Base-by-base conservation (phyloP, 2,888 invertebrate genomes). In the Caenorhabditis virilis region DNA sequence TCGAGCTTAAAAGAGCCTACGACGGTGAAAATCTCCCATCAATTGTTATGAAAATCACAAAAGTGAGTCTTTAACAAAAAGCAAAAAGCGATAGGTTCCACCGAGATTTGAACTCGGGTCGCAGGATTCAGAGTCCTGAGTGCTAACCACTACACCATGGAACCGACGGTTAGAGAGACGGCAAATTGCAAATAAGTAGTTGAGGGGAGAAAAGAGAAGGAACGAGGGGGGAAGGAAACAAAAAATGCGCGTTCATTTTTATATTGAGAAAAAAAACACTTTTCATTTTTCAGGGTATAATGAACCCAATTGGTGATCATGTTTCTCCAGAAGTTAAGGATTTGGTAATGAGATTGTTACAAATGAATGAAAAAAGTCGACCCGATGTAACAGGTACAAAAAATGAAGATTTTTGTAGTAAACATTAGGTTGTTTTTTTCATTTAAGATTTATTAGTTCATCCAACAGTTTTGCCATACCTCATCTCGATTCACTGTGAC, bases 101-200 rank as follows among this genome's bases (percentile, higher is more conserved):
- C 69, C 72, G 74, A 74, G 74, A 74, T 72, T 72, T 63, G 74
- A 74, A 72, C 74, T 72, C 72, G 61, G 57, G 72, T 74, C 72
- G 72, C 74, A 70, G 74, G 74, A 72, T 72, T 72, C 70, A 72
- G 58, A 74, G 74, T 72, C 74, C 72, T 70, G 69, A 69, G 72
- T 75, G 72, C 72, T 75, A 72, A 73, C 72, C 72, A 48, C 72
- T 75, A 73, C 75, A 72, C 72, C 74, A 72, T 61, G 66, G 66
- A 61, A 66, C 66, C 66, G 59, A 45, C n/a, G n/a, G n/a, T n/a
- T n/a, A n/a, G n/a, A n/a, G n/a, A n/a, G n/a, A n/a, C n/a, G n/a
- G n/a, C n/a, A n/a, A n/a, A n/a, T n/a, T n/a, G n/a, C n/a, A n/a
- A n/a, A n/a, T n/a, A n/a, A n/a, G n/a, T n/a, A n/a, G n/a, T n/a